phyloP scores from a whole-genome alignment of 2,888 invertebrate genomes.

The Lobophora halterata region DNA sequence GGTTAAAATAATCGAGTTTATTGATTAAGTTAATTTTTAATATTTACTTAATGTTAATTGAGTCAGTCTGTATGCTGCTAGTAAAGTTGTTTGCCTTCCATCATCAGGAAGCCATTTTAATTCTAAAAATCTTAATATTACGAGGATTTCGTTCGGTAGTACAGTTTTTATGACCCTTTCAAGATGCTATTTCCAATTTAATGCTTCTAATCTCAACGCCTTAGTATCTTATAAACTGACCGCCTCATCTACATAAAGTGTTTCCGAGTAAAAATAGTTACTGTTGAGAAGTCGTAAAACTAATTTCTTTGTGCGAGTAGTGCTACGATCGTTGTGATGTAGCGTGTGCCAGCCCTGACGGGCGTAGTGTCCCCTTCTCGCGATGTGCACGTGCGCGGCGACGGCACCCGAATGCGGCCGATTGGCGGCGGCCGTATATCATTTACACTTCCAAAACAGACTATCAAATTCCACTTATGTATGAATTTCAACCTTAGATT shows the following conservation, averaged over 20 bases:
- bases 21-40: too few relatives aligned
- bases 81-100: not conserved
- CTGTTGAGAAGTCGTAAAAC: slow-evolving; percentile 36
- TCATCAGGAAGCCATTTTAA: not conserved
- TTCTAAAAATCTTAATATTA: not conserved
- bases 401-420: slow-evolving; percentile 69
- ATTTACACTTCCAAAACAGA: slow-evolving; percentile 35
- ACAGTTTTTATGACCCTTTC: slow-evolving; percentile 20
- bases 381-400: slow-evolving; percentile 68
- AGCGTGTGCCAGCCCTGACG: slow-evolving; percentile 37
- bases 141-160: not conserved
- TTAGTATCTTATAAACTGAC: slow-evolving; percentile 22
- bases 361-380: slow-evolving; percentile 52
- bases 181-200: slow-evolving; percentile 17
- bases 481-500: slow-evolving; percentile 14
- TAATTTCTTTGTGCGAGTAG: slow-evolving; percentile 33
- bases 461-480: slow-evolving; percentile 5
- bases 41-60: too few relatives aligned
- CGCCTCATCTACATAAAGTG: slow-evolving; percentile 30
- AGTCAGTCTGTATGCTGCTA: too few relatives aligned
- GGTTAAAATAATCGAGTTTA: too few relatives aligned
- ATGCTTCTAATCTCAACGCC: slow-evolving; percentile 19
- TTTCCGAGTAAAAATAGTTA: slow-evolving; percentile 31
- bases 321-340: slow-evolving; percentile 26
- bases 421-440: slow-evolving; percentile 47